Base-by-base conservation (phyloP, 2,113 vertebrate species). In the Myrmophylax atrothorax region DNA sequence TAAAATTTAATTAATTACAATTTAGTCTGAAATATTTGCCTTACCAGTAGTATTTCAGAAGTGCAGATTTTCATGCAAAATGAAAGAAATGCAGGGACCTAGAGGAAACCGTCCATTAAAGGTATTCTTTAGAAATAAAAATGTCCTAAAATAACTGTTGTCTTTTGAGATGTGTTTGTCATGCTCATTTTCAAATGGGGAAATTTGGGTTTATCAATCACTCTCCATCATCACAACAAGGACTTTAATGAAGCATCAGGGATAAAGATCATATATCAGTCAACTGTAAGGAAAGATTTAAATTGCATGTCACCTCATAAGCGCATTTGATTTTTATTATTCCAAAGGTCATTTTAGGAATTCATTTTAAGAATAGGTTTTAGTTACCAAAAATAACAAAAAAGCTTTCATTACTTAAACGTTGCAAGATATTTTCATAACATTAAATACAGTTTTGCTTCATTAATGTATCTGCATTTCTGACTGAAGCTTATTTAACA, bases 301-400 rank as follows among this genome's bases (percentile, higher is more conserved):
- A 38, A 31, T n/a, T 64, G 0, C 8, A 14, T 77, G 4, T 66
- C 4, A 49, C n/a, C 17, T 84, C 24, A 25, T 63, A 69, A 80
- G 3, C 2, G 40, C 3, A 29, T 37, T 37, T 52, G 72, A 37
- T 63, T 42, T 77, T 82, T 50, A 56, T 84, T 73, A 76, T 6
- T 79, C 33, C 4, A 67, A 88, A 56, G 3, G 0, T 62, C n/a
- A 37, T 66, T 44, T 44, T 9, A 83, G 59, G 2, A 62, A 53
- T 17, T 26, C 58, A 9, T 6, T 26, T 63, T 12, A 1, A 1
- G 8, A 38, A 62, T 49, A 69, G 1, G 0, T 9, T 44, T 77
- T n/a, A 59, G 3, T 63, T 17, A 68, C 2, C 2, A 9, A 55
- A 91, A 84, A 38, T 16, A 62, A 33, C 1, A 67, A 64, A 49